These are phyloP conservation scores for Drosophila atripex DNA, from an alignment of 2,888 invertebrate genomes.

Conservation along the genomic window DNA sequence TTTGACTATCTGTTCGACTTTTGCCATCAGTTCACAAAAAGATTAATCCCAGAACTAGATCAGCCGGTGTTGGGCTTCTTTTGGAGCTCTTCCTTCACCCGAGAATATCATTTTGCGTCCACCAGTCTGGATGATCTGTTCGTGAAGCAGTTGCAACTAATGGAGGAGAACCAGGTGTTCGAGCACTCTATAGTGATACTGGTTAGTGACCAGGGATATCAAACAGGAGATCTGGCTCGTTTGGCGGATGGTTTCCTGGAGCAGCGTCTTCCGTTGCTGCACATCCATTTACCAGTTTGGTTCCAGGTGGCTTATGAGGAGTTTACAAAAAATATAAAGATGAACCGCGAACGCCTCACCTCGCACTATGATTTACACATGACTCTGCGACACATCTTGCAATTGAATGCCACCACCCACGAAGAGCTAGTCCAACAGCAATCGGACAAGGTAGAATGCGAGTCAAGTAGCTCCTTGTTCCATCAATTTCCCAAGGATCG, in stretches of 20 bases:
- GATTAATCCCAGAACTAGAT: conserved; percentile 84
- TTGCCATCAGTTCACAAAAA: conserved; percentile 87
- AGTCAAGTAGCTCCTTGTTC: conserved; percentile 87
- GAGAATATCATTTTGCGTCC: conserved; percentile 87
- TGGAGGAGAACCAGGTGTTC: conserved; percentile 85
- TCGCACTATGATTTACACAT: conserved; percentile 90
- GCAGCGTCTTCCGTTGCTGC: conserved; percentile 89
- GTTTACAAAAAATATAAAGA: conserved; percentile 85
- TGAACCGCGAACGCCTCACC: conserved; percentile 87
- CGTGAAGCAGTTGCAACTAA: conserved; percentile 85
- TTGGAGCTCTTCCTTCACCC: conserved; percentile 90
- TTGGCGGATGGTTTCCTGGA: conserved; percentile 89
- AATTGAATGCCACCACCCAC: conserved; percentile 76
- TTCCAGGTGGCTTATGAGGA: conserved; percentile 85
- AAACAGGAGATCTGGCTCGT: conserved; percentile 87
- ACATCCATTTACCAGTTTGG: conserved; percentile 87
- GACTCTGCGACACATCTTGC: conserved; percentile 87
- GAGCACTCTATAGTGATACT: conserved; percentile 88
- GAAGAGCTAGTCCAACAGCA: conserved; percentile 60
- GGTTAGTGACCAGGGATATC: conserved; percentile 90
- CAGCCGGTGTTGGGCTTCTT: conserved; percentile 88
- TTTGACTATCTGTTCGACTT: conserved; percentile 88
- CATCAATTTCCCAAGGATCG: conserved; percentile 85
- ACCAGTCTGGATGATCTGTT: conserved; percentile 87
- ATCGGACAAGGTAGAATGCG: conserved; percentile 83